Evolutionary conservation across 2,888 invertebrate genomes (phyloP).

Genomic region (Thymelicus lineola): DNA sequence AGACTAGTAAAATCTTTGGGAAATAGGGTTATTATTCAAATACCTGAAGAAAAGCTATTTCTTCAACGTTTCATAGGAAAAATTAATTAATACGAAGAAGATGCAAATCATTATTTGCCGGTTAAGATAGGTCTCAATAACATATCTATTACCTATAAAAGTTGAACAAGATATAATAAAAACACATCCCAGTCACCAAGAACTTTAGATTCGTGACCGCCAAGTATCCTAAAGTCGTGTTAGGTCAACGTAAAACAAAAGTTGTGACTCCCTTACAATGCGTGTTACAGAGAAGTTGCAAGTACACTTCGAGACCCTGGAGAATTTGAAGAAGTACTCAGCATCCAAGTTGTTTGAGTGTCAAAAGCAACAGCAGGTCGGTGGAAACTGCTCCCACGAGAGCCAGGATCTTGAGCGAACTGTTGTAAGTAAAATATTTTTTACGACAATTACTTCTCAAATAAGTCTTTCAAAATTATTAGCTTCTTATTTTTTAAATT

Average conservation of each 20-base stretch:
- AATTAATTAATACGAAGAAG: too few species aligned
- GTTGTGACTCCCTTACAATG: constrained; percentile 3
- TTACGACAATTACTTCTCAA: not conserved
- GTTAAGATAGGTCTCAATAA: too few species aligned
- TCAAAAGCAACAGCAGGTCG: constrained; percentile 80
- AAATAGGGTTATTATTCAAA: too few species aligned
- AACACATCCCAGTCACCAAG: too few species aligned
- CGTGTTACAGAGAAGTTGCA: constrained; percentile 72
- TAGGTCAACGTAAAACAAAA: constrained; percentile 11
- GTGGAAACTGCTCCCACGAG: constrained; percentile 80
- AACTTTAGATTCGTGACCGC: not conserved
- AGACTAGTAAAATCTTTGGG: too few species aligned
- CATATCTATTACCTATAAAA: too few species aligned
- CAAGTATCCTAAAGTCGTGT: not conserved
- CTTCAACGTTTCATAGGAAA: too few species aligned
- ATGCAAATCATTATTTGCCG: too few species aligned
- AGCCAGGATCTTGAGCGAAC: constrained; percentile 80
- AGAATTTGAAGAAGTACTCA: constrained; percentile 79
- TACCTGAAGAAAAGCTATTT: too few species aligned
- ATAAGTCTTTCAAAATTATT: not conserved
- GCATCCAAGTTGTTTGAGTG: constrained; percentile 80
- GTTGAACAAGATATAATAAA: too few species aligned
- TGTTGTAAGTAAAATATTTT: constrained; percentile 61
- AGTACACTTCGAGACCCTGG: constrained; percentile 80
- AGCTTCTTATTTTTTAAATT: too few species aligned